Conservation (phyloP, 2,113 vertebrate species). For the Alethe castanea region DNA sequence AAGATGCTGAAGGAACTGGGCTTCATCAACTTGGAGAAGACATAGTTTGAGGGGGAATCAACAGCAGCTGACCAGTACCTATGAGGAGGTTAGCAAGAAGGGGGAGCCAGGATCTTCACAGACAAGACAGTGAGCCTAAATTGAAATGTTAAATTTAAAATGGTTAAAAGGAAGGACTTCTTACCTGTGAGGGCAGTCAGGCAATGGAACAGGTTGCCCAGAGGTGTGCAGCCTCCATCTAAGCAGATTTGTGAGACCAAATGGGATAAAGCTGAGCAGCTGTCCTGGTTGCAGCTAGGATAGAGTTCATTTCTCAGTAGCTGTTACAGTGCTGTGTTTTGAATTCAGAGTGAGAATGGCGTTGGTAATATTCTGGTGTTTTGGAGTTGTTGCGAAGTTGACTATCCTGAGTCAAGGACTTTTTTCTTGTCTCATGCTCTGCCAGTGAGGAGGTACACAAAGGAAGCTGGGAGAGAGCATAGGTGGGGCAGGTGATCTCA, state of each 20-base stretch:
- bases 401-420: not conserved
- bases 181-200: not conserved
- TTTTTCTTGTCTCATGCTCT: not conserved
- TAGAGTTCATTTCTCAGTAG: not conserved
- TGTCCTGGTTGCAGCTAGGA: not conserved
- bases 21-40: not conserved
- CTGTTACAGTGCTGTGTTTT: not conserved
- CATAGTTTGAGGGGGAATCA: rapidly evolving
- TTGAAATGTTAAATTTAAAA: not conserved
- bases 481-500: not conserved
- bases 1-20: not conserved
- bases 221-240: not conserved
- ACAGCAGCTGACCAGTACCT: not conserved
- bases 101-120: not conserved
- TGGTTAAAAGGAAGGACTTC: not conserved
- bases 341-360: not conserved
- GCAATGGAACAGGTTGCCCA: not conserved
- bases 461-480: too few relatives aligned
- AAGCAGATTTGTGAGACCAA: not conserved
- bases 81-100: not conserved
- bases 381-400: not conserved
- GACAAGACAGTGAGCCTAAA: not conserved
- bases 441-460: not conserved
- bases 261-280: not conserved
- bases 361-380: not conserved